Evolutionary conservation across 1,140 invertebrate genomes (phyloP).

Genomic region (Artemia franciscana): DNA sequence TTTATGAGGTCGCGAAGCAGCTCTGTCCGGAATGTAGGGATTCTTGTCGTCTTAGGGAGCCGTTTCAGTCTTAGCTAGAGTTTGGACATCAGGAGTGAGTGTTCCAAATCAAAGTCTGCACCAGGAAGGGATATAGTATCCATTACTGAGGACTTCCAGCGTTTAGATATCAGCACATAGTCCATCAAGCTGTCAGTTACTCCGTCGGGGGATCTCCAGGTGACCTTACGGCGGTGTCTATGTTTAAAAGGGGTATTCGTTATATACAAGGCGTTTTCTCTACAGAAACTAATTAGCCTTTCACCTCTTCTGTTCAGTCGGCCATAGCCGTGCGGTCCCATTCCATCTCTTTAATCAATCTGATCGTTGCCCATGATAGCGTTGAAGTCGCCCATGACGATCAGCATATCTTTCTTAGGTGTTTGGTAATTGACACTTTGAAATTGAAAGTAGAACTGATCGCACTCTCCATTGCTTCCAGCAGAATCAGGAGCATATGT

Average conservation of each 20-base stretch:
- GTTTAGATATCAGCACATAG: neutral
- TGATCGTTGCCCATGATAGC: neutral
- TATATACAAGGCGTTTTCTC: neutral
- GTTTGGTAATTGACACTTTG: neutral
- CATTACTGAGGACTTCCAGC: neutral
- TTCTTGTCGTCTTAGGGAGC: neutral
- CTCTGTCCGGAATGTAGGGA: neutral
- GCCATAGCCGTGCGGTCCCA: neutral
- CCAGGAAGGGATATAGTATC: neutral
- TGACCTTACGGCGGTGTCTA: neutral
- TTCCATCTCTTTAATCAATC: neutral
- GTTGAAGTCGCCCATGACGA: too few species aligned
- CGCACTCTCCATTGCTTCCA: neutral
- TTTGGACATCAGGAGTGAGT: neutral
- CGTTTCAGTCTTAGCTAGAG: neutral
- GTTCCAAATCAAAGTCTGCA: neutral
- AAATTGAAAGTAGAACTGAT: neutral
- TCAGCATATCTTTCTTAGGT: too few species aligned
- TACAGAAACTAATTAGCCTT: neutral
- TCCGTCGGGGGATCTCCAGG: neutral
- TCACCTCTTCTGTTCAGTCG: neutral
- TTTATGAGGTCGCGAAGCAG: neutral
- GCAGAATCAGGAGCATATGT: neutral
- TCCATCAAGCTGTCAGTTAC: neutral
- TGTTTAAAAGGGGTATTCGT: neutral